Conservation (phyloP, 1,140 invertebrate genomes). For the Solen grandis region DNA sequence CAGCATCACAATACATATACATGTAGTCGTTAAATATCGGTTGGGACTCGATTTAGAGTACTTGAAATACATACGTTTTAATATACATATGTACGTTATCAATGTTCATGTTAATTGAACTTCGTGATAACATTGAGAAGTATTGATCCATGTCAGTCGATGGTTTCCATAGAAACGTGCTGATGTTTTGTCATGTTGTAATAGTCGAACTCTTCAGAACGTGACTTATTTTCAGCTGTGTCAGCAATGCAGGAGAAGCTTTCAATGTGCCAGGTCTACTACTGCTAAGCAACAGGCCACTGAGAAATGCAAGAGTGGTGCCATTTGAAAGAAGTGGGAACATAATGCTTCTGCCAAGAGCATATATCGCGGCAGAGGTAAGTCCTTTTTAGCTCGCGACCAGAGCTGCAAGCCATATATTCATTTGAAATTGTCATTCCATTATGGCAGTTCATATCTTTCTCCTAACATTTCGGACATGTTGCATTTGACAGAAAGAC, state of each 20-base stretch:
- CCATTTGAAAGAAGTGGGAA: conserved; percentile 5
- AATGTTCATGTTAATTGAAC: neutral
- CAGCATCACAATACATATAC: no score
- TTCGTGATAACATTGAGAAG: no score
- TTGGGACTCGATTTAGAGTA: neutral
- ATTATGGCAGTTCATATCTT: no score
- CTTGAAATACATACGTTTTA: neutral
- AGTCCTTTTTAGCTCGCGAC: no score
- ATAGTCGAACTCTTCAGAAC: neutral
- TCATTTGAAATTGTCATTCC: no score
- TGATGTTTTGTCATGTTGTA: neutral
- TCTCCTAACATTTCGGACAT: no score
- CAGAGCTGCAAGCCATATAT: no score
- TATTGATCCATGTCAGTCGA: no score
- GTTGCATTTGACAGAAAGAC: no score
- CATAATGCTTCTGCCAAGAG: conserved; percentile 42
- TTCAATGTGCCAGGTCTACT: conserved; percentile 55
- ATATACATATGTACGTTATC: neutral
- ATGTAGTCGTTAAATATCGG: no score
- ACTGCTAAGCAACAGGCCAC: conserved; percentile 41
- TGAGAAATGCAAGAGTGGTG: conserved; percentile 17
- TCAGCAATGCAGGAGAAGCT: conserved; percentile 10
- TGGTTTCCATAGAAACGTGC: neutral
- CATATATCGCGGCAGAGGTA: conserved; percentile 50
- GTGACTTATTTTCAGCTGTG: conserved; percentile 15